Evolutionary conservation across 2,888 invertebrate genomes (phyloP).

Genomic region (Zele albiditarsus): DNA sequence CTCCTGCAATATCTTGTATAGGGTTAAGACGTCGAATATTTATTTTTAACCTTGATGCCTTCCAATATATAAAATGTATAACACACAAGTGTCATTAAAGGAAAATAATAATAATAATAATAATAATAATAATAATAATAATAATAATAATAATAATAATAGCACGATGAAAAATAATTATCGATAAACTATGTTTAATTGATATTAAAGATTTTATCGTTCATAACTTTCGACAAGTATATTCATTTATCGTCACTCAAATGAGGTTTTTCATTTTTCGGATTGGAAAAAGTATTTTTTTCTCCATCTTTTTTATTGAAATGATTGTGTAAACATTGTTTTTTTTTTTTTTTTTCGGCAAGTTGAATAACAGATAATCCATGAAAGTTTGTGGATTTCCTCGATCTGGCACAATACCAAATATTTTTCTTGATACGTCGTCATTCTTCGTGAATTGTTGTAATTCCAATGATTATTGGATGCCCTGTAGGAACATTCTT

Average conservation of each 20-base stretch:
- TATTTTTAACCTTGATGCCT: conserved; percentile 37
- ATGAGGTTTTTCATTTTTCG: too few relatives aligned
- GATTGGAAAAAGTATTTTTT: too few relatives aligned
- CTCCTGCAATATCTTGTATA: conserved; percentile 35
- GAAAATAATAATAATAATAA: neutral
- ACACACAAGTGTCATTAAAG: neutral
- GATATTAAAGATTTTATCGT: neutral
- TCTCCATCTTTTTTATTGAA: too few relatives aligned
- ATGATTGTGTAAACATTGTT: too few relatives aligned
- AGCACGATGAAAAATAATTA: neutral
- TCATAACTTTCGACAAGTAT: neutral
- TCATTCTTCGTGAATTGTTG: too few relatives aligned
- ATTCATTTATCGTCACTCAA: neutral
- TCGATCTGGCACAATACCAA: too few relatives aligned
- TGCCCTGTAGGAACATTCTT: too few relatives aligned
- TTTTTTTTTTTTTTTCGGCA: too few relatives aligned
- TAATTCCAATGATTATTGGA: too few relatives aligned
- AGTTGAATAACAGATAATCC: too few relatives aligned
- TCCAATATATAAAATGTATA: conserved; percentile 27
- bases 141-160: neutral
- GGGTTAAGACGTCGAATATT: conserved; percentile 43
- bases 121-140: neutral
- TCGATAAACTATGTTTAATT: neutral
- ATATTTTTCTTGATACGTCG: too few relatives aligned
- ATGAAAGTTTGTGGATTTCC: too few relatives aligned